A percentile compares a stretch with the other conserved stretches of the same genome.
These are phyloP conservation scores for Nemotelus nigrinus DNA, from an alignment of 2,888 invertebrate species.

Conservation along the genomic window DNA sequence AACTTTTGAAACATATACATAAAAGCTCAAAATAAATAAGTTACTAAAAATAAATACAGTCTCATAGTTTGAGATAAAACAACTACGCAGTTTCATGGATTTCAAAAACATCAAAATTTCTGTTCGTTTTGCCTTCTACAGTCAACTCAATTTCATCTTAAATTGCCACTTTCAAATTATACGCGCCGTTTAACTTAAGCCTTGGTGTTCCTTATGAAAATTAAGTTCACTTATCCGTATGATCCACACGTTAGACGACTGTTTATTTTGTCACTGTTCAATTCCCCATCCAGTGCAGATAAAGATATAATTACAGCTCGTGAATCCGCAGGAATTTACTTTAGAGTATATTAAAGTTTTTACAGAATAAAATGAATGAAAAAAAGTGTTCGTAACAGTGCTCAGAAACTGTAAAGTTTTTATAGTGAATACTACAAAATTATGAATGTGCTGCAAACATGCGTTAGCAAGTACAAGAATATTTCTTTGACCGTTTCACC, in stretches of 20 bases:
- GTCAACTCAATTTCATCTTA: background rate
- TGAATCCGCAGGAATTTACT: no score
- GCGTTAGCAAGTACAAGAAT: no score
- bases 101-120: background rate
- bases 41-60: background rate
- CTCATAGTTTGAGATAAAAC: background rate
- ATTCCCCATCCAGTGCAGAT: background rate
- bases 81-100: background rate
- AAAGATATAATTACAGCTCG: no score
- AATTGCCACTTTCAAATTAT: conserved; percentile 15
- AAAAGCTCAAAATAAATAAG: no score
- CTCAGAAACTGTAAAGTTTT: no score
- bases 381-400: no score
- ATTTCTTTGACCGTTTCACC: no score
- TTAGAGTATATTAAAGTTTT: no score
- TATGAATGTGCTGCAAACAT: no score
- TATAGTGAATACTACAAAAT: no score
- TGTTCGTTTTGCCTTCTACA: background rate
- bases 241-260: background rate
- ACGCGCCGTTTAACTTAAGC: conserved; percentile 35
- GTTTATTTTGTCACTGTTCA: background rate
- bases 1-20: no score
- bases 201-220: conserved; percentile 32
- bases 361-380: no score
- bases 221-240: conserved; percentile 18